phyloP scores from a whole-genome alignment of 92 coral and sea anemone genomes.

The Phenganax marumi region DNA sequence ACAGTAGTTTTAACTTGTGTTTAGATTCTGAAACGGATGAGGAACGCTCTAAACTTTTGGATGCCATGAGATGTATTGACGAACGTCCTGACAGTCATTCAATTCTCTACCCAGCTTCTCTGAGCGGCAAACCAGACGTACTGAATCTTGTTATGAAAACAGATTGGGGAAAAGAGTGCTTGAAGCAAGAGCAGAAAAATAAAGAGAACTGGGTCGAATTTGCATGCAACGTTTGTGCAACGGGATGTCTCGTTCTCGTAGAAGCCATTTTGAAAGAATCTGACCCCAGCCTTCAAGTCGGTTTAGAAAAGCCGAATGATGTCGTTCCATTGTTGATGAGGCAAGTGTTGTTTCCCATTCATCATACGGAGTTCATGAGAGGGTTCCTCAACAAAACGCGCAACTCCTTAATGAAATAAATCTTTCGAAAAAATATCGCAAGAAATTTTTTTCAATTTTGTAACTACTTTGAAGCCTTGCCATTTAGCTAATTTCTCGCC shows the following conservation, averaged over 20 bases:
- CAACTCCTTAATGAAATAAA: too few species aligned
- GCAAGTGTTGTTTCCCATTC: too few species aligned
- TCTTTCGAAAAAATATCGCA: too few species aligned
- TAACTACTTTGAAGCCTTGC: too few species aligned
- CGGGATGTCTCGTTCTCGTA: background rate
- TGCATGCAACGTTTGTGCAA: constrained; percentile 10
- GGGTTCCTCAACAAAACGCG: too few species aligned
- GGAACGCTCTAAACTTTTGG: background rate
- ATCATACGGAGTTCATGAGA: too few species aligned
- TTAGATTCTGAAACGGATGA: background rate
- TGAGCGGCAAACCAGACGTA: background rate
- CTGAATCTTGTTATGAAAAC: background rate
- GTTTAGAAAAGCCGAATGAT: too few species aligned
- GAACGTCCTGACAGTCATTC: background rate
- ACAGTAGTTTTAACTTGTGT: background rate
- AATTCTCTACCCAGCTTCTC: constrained; percentile 1
- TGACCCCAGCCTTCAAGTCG: too few species aligned
- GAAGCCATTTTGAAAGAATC: background rate
- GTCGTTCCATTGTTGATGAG: too few species aligned
- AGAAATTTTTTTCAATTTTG: too few species aligned
- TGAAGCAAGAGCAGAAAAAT: background rate
- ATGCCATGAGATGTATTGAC: too few species aligned
- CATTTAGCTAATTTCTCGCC: too few species aligned
- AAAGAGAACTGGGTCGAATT: background rate
- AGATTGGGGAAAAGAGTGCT: background rate